Evolutionary conservation across 2,888 invertebrate genomes (phyloP).

Genomic region (Xestia xanthographa): DNA sequence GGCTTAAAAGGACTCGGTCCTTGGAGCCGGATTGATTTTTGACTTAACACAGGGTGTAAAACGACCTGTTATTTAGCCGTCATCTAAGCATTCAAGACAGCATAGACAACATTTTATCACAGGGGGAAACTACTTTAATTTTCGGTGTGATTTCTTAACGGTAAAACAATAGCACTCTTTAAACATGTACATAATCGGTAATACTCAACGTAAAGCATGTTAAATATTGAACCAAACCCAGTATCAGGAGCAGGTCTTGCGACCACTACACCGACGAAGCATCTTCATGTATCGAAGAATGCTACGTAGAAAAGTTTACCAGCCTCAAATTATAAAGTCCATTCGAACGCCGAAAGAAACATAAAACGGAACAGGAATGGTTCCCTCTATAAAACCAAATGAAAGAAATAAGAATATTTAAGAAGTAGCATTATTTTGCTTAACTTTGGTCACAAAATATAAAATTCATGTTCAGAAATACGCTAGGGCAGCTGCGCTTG

Average conservation of each 20-base stretch:
- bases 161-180: too few relatives aligned
- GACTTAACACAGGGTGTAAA: background rate
- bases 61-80: background rate
- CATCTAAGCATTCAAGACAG: too few relatives aligned
- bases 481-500: constrained; percentile 38
- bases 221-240: background rate
- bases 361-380: background rate
- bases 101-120: background rate
- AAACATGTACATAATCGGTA: too few relatives aligned
- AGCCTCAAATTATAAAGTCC: background rate
- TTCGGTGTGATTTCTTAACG: background rate
- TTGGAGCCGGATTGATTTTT: too few relatives aligned
- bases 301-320: background rate
- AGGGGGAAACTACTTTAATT: background rate
- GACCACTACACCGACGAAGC: too few relatives aligned
- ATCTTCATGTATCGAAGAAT: too few relatives aligned
- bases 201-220: background rate
- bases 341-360: constrained; percentile 16
- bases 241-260: too few relatives aligned
- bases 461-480: constrained; percentile 41
- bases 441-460: constrained; percentile 49
- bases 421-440: constrained; percentile 14
- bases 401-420: constrained; percentile 40
- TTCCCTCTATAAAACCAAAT: constrained; percentile 7
- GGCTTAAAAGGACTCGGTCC: too few relatives aligned